Base-by-base conservation (phyloP, 2,797 vertebrate species). In the Crenuchus spilurus region DNA sequence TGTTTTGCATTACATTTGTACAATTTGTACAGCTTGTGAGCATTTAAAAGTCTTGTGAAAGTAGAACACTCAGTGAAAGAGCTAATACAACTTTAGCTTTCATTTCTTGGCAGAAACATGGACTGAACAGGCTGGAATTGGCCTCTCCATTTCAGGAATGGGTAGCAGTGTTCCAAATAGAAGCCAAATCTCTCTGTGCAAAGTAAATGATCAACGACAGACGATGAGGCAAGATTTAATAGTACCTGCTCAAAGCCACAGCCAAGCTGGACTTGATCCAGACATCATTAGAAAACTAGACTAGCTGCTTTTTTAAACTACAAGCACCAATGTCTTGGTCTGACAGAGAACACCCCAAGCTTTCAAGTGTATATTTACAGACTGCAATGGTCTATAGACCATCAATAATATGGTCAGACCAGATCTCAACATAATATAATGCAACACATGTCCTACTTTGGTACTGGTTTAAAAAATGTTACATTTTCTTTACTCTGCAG, bases 251-350 rank as follows among this genome's bases (percentile, higher is more conserved):
- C 54, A 0, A 2, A 28, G 44, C 24, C 41, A 30, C 24, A 30
- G 61, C 39, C 24, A 28, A 31, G 24, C 61, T 46, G 61, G 16
- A 48, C 61, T 14, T 7, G 28, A 48, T 65, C 26, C 62, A 48
- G 41, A n/a, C 1, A 2, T 30, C 26, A 20, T 18, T 6, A 4
- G 41, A 39, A 5, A 48, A 11, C 33, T 4, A 31, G 26, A 48
- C 22, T 9, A 18, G 48, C 41, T 4, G 26, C 31, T 31, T 64
- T 6, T 48, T 64, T 28, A 48, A n/a, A 20, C 14, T 66, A 49
- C n/a, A 16, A 66, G 63, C 44, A 49, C 18, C 4, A 10, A 65
- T 33, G n/a, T 49, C 26, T 18, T 5, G 13, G 1, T 33, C 22
- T 18, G 1, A 16, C 28, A 14, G 10, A 49, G 8, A 20, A 18